These are phyloP conservation scores for Chroicocephalus ridibundus DNA, from an alignment of 2,113 vertebrate species.

Conservation along the genomic window DNA sequence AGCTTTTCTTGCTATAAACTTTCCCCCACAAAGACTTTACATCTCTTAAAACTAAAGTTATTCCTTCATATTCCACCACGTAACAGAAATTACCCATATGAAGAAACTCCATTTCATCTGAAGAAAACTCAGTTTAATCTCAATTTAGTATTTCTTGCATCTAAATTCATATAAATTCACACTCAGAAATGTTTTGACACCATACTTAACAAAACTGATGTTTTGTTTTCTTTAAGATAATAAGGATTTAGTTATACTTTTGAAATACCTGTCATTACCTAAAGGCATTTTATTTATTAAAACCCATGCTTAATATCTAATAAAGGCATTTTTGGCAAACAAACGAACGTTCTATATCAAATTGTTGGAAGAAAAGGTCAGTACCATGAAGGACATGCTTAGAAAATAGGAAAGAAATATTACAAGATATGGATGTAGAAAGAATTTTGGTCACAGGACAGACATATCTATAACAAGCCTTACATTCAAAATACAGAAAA, in stretches of 20 bases:
- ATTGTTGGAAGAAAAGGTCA: not conserved
- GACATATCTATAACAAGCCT: not conserved
- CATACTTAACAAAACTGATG: not conserved
- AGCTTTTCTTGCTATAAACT: not conserved
- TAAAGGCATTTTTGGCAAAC: not conserved
- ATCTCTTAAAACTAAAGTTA: not conserved
- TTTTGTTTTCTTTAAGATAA: not conserved
- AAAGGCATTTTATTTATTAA: not conserved
- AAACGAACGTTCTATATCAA: not conserved
- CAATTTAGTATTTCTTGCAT: not conserved
- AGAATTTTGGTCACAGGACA: not conserved
- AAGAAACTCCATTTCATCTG: not conserved
- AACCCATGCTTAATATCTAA: not conserved
- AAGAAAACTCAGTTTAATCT: not conserved
- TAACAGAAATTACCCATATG: not conserved
- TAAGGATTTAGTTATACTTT: not conserved
- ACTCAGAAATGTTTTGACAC: not conserved
- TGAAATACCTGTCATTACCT: not conserved
- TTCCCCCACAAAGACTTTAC: not conserved
- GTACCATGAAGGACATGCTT: not conserved
- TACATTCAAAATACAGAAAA: not conserved
- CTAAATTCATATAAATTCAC: not conserved
- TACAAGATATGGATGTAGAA: not conserved
- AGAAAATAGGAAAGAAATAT: not conserved
- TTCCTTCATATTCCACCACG: not conserved